Base-by-base conservation (phyloP, 2,797 vertebrate genomes). In the Paramormyrops hopkinsi region DNA sequence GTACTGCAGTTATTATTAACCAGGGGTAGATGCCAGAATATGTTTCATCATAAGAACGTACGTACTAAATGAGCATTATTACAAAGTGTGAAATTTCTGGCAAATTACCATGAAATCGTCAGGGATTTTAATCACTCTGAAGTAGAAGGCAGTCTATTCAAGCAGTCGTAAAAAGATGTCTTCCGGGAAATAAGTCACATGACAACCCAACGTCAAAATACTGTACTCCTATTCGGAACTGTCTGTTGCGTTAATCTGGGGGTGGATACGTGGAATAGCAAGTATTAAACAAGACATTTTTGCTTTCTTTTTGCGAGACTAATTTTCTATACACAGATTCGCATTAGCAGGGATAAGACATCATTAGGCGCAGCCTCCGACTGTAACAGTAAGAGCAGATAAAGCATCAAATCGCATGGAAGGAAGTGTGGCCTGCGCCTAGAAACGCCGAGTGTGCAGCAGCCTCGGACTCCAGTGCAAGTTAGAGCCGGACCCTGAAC, bases 401-500 rank as follows among this genome's bases (percentile, higher is more conserved):
- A 83, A 51, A 51, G 56, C 37, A 88, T 22, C 22, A 48, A 33
- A 62, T 62, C 33, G 86, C 56, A 65, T 53, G 89, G 22, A 48
- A 76, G 88, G 59, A 86, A 76, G 90, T 69, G 90, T 12, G 90
- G 90, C 90, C 90, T 89, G 88, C 62, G 62, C 29, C 50, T 29
- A 37, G 41, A 51, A 62, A 56, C 44, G 59, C 84, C 51, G 86
- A 59, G 51, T 37, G 89, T 50, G 54, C 73, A 82, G 93, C 92
- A 94, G 95, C 95, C 94, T 94, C 92, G 94, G 93, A 94, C 95
- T 95, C 91, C 93, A 93, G 93, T 95, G 88, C 94, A 96, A 95
- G 94, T 94, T 96, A 91, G 91, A 92, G 92, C 89, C 93, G 92
- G 92, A 93, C 91, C 90, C 90, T 92, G 91, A 93, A 95, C 95